phyloP scores from a whole-genome alignment of 2,888 invertebrate genomes.

The Leptura quadrifasciata region DNA sequence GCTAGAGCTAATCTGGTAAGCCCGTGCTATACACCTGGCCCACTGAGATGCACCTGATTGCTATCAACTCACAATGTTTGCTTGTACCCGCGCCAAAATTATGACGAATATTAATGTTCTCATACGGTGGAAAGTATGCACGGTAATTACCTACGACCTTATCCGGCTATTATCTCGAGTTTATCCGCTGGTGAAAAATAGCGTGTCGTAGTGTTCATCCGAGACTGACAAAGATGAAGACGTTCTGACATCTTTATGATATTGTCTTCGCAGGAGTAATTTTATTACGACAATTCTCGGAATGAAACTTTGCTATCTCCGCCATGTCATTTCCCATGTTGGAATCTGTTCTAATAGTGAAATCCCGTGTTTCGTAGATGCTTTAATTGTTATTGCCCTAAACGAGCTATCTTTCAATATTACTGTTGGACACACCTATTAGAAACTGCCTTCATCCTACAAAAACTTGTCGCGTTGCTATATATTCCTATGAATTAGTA shows the following conservation, averaged over 20 bases:
- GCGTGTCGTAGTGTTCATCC: slow-evolving; percentile 31
- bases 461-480: slow-evolving; percentile 29
- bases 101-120: slow-evolving; percentile 59
- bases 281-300: slow-evolving; percentile 53
- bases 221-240: slow-evolving; percentile 53
- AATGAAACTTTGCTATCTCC: slow-evolving; percentile 47
- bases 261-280: slow-evolving; percentile 46
- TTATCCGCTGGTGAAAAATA: slow-evolving; percentile 27
- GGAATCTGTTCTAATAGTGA: slow-evolving; percentile 48
- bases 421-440: slow-evolving; percentile 41
- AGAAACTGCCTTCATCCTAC: slow-evolving; percentile 27
- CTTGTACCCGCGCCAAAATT: slow-evolving; percentile 61
- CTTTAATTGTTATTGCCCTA: slow-evolving; percentile 49
- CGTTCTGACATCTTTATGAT: slow-evolving; percentile 56
- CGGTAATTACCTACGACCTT: slow-evolving; percentile 3
- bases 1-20: no score
- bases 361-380: slow-evolving; percentile 46
- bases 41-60: slow-evolving; percentile 59
- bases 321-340: slow-evolving; percentile 40
- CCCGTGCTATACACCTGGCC: slow-evolving; percentile 58
- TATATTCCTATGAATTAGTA: slow-evolving; percentile 56
- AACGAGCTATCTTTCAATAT: slow-evolving; percentile 45
- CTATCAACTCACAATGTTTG: slow-evolving; percentile 57
- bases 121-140: slow-evolving; percentile 27
- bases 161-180: slow-evolving; percentile 19